A percentile compares a stretch with the other conserved stretches of the same genome.
Evolutionary conservation across 2,113 vertebrate genomes (phyloP).

Genomic region (Eurystomus gularis): DNA sequence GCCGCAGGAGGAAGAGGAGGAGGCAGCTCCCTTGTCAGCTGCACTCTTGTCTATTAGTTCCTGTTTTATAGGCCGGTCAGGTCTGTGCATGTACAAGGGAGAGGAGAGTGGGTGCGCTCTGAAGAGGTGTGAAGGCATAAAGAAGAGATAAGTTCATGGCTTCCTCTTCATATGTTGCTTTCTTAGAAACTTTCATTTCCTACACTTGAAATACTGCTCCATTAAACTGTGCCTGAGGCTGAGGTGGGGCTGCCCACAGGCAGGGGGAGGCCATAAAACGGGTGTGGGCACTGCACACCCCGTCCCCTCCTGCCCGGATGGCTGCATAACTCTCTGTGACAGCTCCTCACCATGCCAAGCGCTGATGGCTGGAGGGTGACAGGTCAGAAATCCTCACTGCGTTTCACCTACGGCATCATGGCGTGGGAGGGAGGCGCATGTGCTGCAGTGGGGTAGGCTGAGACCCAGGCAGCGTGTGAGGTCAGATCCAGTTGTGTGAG

Average conservation of each 20-base stretch:
- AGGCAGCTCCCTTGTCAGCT: neutral
- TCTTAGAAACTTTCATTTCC: neutral
- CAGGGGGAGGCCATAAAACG: neutral
- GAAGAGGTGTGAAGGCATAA: neutral
- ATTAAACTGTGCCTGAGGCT: neutral
- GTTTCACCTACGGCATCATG: fast-evolving
- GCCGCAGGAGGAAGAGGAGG: neutral
- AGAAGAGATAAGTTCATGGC: neutral
- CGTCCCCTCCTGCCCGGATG: neutral
- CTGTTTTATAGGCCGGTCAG: neutral
- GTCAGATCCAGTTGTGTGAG: neutral
- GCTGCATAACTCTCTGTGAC: neutral
- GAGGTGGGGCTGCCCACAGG: neutral
- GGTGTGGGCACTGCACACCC: neutral
- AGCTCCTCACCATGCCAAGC: fast-evolving
- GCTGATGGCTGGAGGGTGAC: neutral
- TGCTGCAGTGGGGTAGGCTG: neutral
- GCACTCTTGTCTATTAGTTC: neutral
- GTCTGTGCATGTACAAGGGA: neutral
- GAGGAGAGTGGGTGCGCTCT: neutral
- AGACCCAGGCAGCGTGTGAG: neutral
- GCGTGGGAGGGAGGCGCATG: fast-evolving
- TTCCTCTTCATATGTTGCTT: neutral
- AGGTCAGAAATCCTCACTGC: neutral
- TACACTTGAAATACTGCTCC: neutral